Base-by-base conservation (phyloP, 2,113 vertebrate species). In the Shinisaurus crocodilurus region DNA sequence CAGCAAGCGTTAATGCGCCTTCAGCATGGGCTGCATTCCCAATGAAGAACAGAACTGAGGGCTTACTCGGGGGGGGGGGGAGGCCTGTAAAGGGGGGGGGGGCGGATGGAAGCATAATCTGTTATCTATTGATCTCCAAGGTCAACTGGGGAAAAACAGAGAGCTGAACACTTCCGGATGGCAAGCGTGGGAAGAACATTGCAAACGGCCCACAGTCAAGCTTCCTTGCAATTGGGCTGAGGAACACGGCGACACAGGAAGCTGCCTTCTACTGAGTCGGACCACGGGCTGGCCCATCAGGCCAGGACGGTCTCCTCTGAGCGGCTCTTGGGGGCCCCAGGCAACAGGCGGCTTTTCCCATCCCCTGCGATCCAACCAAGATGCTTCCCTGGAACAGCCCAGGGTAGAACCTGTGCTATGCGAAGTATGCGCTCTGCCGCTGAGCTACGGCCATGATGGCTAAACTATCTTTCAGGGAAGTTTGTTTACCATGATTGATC, bases 91-190 rank as follows among this genome's bases (percentile, higher is more conserved):
- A n/a, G n/a, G n/a, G n/a, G n/a, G 20, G 43, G 43, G 3, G 25
- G 25, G 16, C 20, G 25, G 25, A 79, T 70, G 88, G 87, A 90
- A 88, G 83, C 79, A 72, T n/a, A 45, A 76, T 1, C 57, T 83
- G 90, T 82, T 88, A 50, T 18, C 13, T 70, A 48, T 77, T 63
- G 92, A 94, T 90, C 92, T 79, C 72, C 1, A 63, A 88, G 92
- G 27, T 6, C 89, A 91, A 89, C 2, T 18, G 85, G 82, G 91
- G 87, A 91, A 76, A 88, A 6, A 67, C 6, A 83, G 90, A 83
- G 1, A 72, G 85, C 37, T 18, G 48, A 54, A 48, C 48, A 37
- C 37, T 75, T 81, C 12, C 79, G 13, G 50, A 34, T 54, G 32
- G 29, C 12, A 54, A 9, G 12, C 5, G 6, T 27, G 67, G 67